phyloP scores from a whole-genome alignment of 2,888 invertebrate species.

The Stenurella melanura region DNA sequence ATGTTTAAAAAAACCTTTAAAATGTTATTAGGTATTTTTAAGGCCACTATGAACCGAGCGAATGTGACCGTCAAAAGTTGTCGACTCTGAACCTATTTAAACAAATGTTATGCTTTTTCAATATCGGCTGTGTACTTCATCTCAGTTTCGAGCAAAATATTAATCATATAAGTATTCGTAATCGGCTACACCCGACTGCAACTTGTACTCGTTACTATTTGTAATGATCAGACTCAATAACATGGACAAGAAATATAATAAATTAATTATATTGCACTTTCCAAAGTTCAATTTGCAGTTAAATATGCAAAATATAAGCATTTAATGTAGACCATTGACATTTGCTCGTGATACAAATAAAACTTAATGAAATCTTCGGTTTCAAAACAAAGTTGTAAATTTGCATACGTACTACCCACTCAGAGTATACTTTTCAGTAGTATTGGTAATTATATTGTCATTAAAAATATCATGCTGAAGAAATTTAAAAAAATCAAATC shows the following conservation, averaged over 20 bases:
- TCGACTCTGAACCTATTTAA: too few species aligned
- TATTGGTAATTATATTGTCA: background rate
- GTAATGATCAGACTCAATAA: slow-evolving; percentile 14
- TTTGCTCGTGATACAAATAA: slow-evolving; percentile 9
- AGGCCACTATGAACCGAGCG: too few species aligned
- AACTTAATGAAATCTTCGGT: slow-evolving; percentile 13
- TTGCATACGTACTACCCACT: slow-evolving; percentile 5
- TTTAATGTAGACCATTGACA: slow-evolving; percentile 21
- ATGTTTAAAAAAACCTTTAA: too few species aligned
- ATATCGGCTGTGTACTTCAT: too few species aligned
- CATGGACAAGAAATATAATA: slow-evolving; percentile 15
- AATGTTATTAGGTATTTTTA: too few species aligned
- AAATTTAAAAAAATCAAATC: background rate
- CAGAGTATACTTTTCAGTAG: background rate
- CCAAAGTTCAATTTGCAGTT: slow-evolving; percentile 36
- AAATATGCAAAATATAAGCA: slow-evolving; percentile 11
- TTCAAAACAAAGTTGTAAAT: slow-evolving; percentile 30
- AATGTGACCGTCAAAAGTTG: too few species aligned
- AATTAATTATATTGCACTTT: slow-evolving; percentile 35
- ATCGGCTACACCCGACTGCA: too few species aligned
- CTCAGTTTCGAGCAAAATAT: too few species aligned
- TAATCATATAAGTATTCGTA: too few species aligned
- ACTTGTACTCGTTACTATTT: background rate
- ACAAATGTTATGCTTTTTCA: too few species aligned
- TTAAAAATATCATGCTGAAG: background rate